phyloP scores from a whole-genome alignment of 2,797 vertebrate genomes.

The Poecilia picta region DNA sequence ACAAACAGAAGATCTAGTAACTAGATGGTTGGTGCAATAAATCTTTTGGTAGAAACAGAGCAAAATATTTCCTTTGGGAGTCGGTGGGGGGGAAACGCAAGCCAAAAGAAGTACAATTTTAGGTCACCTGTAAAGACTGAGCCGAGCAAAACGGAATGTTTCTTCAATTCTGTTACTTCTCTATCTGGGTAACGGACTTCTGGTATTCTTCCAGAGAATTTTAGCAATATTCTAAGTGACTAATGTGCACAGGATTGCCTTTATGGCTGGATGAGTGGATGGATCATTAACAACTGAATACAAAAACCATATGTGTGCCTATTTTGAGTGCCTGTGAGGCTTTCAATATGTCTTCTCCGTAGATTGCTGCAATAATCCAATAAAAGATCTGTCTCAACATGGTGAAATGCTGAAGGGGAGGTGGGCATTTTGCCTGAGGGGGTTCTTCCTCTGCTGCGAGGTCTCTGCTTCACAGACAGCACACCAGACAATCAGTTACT shows the following conservation, averaged over 20 bases:
- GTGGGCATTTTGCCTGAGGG: conserved; percentile 49
- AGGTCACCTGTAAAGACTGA: background rate
- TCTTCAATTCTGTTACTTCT: background rate
- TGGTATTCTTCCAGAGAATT: background rate
- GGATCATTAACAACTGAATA: conserved; percentile 22
- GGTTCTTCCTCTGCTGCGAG: conserved; percentile 48
- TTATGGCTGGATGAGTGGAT: conserved; percentile 13
- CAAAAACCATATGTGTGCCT: conserved; percentile 38
- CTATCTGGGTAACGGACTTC: background rate
- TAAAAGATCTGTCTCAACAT: conserved; percentile 57
- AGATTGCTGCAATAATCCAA: conserved; percentile 61
- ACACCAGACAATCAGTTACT: conserved; percentile 64
- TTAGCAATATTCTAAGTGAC: conserved; percentile 1
- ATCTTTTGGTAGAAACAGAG: conserved; percentile 6
- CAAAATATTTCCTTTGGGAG: conserved; percentile 3
- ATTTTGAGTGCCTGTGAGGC: conserved; percentile 42
- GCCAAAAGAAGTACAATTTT: background rate
- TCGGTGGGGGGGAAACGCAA: conserved; percentile 5
- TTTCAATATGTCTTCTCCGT: conserved; percentile 36
- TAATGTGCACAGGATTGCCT: conserved; percentile 13
- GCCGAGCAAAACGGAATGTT: background rate
- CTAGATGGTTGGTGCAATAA: conserved; percentile 1
- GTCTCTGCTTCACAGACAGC: conserved; percentile 60
- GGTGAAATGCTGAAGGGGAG: conserved; percentile 58
- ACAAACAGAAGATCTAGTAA: conserved; percentile 1